These are phyloP conservation scores for Caenorhabditis angaria DNA, from an alignment of 2,888 invertebrate species.

Conservation along the genomic window DNA sequence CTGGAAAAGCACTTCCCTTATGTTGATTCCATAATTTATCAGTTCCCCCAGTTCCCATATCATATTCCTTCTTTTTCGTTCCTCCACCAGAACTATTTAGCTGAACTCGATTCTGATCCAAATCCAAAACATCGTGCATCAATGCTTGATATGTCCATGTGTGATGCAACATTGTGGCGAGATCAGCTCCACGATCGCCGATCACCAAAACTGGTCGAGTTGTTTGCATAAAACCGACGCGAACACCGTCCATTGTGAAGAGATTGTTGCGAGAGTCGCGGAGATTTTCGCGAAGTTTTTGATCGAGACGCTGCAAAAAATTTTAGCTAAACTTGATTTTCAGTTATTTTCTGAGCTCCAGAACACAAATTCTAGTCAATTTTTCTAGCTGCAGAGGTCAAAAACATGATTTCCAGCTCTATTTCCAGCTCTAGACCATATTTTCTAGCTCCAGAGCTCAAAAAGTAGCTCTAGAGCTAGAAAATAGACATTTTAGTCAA, in stretches of 20 bases:
- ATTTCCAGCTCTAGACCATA: too few species aligned
- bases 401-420: too few species aligned
- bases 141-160: constrained; percentile 99
- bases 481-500: too few species aligned
- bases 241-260: constrained; percentile 79
- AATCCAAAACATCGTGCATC: constrained; percentile 92
- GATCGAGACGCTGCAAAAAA: constrained; percentile 83
- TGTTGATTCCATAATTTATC: constrained; percentile 93
- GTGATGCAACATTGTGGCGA: constrained; percentile 97
- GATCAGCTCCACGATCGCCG: constrained; percentile 58
- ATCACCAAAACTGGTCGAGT: constrained; percentile 56
- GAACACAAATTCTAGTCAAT: too few species aligned
- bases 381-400: too few species aligned
- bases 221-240: constrained; percentile 75
- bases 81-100: constrained; percentile 78
- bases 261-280: constrained; percentile 95
- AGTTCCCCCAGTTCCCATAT: constrained; percentile 78
- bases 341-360: background rate
- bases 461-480: too few species aligned
- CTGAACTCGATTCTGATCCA: constrained; percentile 86
- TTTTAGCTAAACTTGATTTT: background rate
- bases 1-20: constrained; percentile 79
- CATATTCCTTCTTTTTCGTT: constrained; percentile 88
- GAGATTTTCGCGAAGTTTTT: constrained; percentile 93
- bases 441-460: too few species aligned